phyloP scores from a whole-genome alignment of 2,888 invertebrate species.

The Tyria jacobaeae region DNA sequence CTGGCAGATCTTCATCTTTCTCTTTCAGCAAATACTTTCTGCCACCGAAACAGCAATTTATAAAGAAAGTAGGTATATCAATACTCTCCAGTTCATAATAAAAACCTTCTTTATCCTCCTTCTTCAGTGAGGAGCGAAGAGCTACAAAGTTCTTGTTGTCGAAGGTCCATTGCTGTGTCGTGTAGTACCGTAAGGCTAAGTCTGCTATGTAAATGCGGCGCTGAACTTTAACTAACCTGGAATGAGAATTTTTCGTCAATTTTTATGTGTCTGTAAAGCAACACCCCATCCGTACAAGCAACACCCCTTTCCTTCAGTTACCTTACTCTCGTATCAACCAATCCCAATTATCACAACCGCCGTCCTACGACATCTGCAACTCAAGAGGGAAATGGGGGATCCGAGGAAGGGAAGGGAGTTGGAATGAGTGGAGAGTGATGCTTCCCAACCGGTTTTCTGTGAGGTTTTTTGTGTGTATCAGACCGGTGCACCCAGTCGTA shows the following conservation, averaged over 20 bases:
- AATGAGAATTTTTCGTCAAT: constrained; percentile 23
- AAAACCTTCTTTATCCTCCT: constrained; percentile 84
- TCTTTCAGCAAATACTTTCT: constrained; percentile 90
- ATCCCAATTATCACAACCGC: too few relatives aligned
- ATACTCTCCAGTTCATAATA: constrained; percentile 86
- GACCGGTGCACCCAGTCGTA: too few relatives aligned
- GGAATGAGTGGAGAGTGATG: too few relatives aligned
- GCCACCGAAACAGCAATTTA: constrained; percentile 86
- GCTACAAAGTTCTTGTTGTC: constrained; percentile 87
- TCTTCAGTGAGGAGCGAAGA: constrained; percentile 82
- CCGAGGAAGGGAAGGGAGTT: too few relatives aligned
- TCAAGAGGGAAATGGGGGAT: too few relatives aligned
- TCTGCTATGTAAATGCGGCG: constrained; percentile 92
- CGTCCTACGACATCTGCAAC: too few relatives aligned
- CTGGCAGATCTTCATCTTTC: constrained; percentile 84
- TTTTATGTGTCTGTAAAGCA: too few relatives aligned
- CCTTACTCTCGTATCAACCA: too few relatives aligned
- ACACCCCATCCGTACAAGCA: too few relatives aligned
- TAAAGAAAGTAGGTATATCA: constrained; percentile 83
- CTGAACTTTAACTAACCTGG: constrained; percentile 92
- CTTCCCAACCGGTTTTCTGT: too few relatives aligned
- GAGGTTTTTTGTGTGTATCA: too few relatives aligned
- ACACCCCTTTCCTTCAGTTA: too few relatives aligned
- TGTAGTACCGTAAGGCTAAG: constrained; percentile 90
- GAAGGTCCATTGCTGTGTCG: constrained; percentile 92